Percentiles rank a stretch among this genome's conserved stretches.
These are phyloP conservation scores for Odontothrips loti DNA, from an alignment of 2,888 invertebrate genomes.

Conservation along the genomic window DNA sequence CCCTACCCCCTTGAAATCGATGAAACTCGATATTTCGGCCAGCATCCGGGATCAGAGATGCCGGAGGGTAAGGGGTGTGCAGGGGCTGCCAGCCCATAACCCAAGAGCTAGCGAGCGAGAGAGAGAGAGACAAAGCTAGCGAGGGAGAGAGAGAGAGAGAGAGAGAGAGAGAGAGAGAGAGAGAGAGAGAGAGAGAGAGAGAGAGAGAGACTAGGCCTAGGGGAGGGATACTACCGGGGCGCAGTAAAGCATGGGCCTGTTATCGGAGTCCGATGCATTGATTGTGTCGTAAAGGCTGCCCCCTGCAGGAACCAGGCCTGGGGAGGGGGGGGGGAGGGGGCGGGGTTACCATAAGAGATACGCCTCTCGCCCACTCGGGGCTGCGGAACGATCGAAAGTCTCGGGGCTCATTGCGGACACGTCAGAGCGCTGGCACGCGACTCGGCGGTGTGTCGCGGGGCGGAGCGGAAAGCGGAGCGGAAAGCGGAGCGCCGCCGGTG, in stretches of 20 bases:
- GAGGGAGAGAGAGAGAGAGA: neutral
- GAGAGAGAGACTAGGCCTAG: neutral
- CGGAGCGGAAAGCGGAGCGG: no score
- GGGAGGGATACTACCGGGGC: neutral
- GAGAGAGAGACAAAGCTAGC: neutral
- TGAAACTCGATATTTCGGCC: neutral
- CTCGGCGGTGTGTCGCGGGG: no score
- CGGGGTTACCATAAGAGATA: no score
- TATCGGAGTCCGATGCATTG: constrained; percentile 24
- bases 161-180: neutral
- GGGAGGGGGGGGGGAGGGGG: neutral
- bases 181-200: constrained; percentile 11
- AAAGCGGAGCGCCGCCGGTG: no score
- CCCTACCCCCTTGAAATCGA: neutral
- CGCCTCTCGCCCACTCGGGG: no score
- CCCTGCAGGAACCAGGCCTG: neutral
- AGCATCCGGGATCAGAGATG: neutral
- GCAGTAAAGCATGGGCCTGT: constrained; percentile 24
- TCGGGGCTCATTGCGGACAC: no score
- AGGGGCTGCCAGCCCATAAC: no score
- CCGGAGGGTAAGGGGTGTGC: no score
- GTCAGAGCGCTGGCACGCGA: no score
- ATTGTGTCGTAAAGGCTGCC: constrained; percentile 10
- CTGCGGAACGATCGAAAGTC: no score
- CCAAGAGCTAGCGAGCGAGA: no score